Percentiles rank a stretch among this genome's conserved stretches.
These are phyloP conservation scores for Cosmia pyralina DNA, from an alignment of 2,888 invertebrate species.

Conservation along the genomic window DNA sequence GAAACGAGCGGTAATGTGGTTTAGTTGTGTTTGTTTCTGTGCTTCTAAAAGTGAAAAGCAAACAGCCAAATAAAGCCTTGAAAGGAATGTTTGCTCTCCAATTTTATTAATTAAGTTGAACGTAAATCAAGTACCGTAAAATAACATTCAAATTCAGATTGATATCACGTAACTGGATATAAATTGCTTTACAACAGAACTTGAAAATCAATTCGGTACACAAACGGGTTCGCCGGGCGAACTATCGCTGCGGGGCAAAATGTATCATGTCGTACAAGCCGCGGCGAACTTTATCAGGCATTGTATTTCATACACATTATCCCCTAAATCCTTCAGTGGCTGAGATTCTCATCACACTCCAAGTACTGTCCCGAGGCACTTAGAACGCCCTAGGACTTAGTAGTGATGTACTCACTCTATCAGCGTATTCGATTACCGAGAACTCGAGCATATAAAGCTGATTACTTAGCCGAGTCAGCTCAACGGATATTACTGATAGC, in stretches of 20 bases:
- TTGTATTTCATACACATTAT: constrained; percentile 63
- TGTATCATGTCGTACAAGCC: constrained; percentile 43
- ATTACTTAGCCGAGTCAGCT: constrained; percentile 60
- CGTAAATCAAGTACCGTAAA: constrained; percentile 22
- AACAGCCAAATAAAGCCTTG: constrained; percentile 10
- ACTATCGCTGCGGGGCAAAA: constrained; percentile 42
- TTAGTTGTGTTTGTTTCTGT: constrained; percentile 46
- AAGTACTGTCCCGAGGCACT: constrained; percentile 58
- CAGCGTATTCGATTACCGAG: constrained; percentile 62
- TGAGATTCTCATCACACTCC: constrained; percentile 62
- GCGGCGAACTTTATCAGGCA: constrained; percentile 42
- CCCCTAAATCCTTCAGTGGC: constrained; percentile 56
- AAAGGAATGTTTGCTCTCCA: constrained; percentile 12
- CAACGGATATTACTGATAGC: constrained; percentile 8
- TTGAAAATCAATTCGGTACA: constrained; percentile 42
- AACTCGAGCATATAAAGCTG: constrained; percentile 58
- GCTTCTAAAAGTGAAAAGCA: constrained; percentile 34
- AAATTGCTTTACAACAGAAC: constrained; percentile 39
- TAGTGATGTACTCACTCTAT: constrained; percentile 63
- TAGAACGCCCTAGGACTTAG: constrained; percentile 61
- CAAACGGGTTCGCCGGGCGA: constrained; percentile 16
- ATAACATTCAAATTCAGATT: constrained; percentile 46
- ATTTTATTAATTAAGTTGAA: constrained; percentile 50
- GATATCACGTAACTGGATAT: constrained; percentile 25
- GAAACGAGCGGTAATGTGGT: constrained; percentile 39